Evolutionary conservation across 2,888 invertebrate genomes (phyloP), one percentile per base, ranked within the genome.

Genomic region (Drosophila mayaguana): DNA sequence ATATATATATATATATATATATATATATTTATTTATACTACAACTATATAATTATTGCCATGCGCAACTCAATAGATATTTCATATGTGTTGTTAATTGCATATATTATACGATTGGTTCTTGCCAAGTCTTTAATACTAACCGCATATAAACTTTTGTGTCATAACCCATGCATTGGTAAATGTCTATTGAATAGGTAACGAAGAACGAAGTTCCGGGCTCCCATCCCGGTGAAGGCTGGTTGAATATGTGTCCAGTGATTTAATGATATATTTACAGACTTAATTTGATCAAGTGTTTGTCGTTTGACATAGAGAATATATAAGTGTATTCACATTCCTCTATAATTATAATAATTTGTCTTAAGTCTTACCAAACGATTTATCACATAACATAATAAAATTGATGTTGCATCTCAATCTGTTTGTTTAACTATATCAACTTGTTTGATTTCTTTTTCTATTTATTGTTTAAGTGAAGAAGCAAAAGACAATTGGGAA

Each of bases 191-290:
- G 46, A 45, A 57, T 60, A 51, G 14, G 25, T 38, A 43, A 22
- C 28, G 51, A 62, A 45, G 63, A 50, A 45, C 40, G 40, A 36
- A 42, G 11, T 42, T 38, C 50, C 80, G 62, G 69, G 55, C 16
- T 7, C 20, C 11, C 12, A 2, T 0, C 40, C 65, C 60, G 62
- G 45, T 34, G 34, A 76, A 70, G 60, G 77, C 77, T 77, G 77
- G 77, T 77, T 77, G 77, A 77, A 75, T 51, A 66, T 28, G 77
- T 70, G 77, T 77, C 77, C 77, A 77, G 80, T 77, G 70, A 51
- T 63, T 63, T 70, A 60, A 75, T 16, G 38, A 53, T 25, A 63
- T 60, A 75, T 69, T 57, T 32, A 57, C 51, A 56, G 57, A 60
- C 16, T 34, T 59, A 2, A 45, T 61, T 76, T 67, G 55, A 62